Evolutionary conservation across 2,113 vertebrate genomes (phyloP), one percentile per base, ranked within the genome.

Genomic region (Istiophorus platypterus): DNA sequence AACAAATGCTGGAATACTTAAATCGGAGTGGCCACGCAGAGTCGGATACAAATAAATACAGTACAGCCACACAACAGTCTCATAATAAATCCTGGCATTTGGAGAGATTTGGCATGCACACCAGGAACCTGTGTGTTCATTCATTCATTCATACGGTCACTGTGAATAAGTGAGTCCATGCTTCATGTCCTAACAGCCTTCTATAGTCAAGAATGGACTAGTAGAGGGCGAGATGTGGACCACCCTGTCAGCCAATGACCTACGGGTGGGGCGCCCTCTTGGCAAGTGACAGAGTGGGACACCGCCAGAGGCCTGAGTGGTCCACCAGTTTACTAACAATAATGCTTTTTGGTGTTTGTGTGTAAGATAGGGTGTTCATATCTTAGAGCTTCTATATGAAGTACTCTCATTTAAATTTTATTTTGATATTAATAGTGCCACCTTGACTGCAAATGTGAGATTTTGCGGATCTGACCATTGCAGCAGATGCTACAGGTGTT

Each of bases 261-360:
- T 89, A 80, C 64, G 49, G 72, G 10, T 9, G 71, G 71, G 80
- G 71, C 59, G 71, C 51, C 71, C 69, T 76, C 24, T 71, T 51
- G 58, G 65, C 64, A 71, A 80, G 76, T 62, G 26, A 34, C 31
- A 34, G 51, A 67, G 58, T 42, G 42, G n/a, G 47, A 73, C 22
- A 59, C 47, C 51, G 69, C 47, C 65, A 67, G 41, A 65, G 58
- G 64, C 26, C 64, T 34, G 71, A 64, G 54, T 49, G 79, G 31
- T 77, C 84, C 72, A 82, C 42, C 51, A 15, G 90, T 94, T 95
- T 95, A 94, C 93, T 95, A 95, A 94, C 93, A 94, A 94, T 52
- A 75, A 80, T 76, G 92, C 85, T 88, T 66, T 72, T 54, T 87
- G 76, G 80, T 75, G 81, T 82, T 72, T 65, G 49, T 39, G 51